Evolutionary conservation across 2,797 vertebrate species (phyloP), one percentile per base, ranked within the genome.

Genomic region (Siniperca scherzeri): DNA sequence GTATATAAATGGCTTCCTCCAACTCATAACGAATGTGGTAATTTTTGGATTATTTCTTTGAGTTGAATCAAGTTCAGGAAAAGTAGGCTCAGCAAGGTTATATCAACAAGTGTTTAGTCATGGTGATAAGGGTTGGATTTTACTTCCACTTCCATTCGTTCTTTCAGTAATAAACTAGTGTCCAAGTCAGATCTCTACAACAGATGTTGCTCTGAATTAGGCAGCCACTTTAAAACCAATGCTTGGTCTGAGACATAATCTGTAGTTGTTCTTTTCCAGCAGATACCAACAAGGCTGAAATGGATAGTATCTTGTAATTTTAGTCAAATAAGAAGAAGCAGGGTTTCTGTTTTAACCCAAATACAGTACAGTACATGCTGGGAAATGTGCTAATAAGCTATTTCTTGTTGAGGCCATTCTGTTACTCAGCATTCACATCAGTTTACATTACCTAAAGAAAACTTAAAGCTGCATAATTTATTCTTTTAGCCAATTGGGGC

Each of bases 241-340:
- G 52, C 46, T 71, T 46, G 50, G 16, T 70, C 44, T 40, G 42
- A 77, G 50, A 81, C 85, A 69, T 22, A 25, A 81, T 81, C 73
- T 57, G 66, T 61, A 70, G 75, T 69, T 74, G 46, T 59, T 44
- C 69, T 66, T 80, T 83, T 65, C 44, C 27, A 27, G 22, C 56
- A 69, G 59, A 78, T 59, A 67, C 65, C 22, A 14, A 67, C 36
- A 36, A 53, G 30, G 70, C 67, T 77, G 62, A 46, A 33, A 50
- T 53, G 66, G 44, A 71, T 46, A 27, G 52, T 19, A 14, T 59
- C 3, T 11, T 56, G 61, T 11, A 27, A 52, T 36, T 57, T 40
- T 16, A 50, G 30, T 42, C 17, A 40, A 36, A 30, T 22, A 11
- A 17, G 8, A 48, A 33, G 4, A 40, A n/a, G 7, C 14, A 21